phyloP scores from a whole-genome alignment of 2,797 vertebrate genomes.

The Hyperoplus lanceolatus region DNA sequence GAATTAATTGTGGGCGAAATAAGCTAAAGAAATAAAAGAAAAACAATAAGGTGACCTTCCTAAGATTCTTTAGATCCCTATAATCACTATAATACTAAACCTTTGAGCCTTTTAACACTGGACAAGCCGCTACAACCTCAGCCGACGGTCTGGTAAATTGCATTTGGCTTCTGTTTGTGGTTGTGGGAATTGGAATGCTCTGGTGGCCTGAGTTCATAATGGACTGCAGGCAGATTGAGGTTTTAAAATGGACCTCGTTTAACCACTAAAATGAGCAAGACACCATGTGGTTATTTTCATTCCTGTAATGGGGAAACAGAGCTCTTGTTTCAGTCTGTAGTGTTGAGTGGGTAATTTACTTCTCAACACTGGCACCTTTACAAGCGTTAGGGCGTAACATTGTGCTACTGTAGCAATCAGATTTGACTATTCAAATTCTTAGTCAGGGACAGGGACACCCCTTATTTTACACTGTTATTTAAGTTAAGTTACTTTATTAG shows the following conservation, averaged over 20 bases:
- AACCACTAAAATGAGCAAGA: slow-evolving; percentile 26
- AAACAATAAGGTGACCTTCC: neutral
- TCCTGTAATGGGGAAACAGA: neutral
- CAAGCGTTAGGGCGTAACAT: neutral
- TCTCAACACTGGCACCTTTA: neutral
- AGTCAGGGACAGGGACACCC: too few relatives aligned
- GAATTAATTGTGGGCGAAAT: neutral
- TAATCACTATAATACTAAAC: neutral
- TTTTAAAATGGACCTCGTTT: slow-evolving; percentile 14
- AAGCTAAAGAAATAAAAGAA: neutral
- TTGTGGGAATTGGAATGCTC: slow-evolving; percentile 30
- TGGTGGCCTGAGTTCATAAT: slow-evolving; percentile 32
- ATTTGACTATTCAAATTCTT: too few relatives aligned
- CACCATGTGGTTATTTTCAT: neutral
- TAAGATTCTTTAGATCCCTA: neutral
- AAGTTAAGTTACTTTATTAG: too few relatives aligned
- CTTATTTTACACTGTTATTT: too few relatives aligned
- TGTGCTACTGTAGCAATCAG: neutral
- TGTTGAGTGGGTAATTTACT: neutral
- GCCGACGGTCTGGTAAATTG: slow-evolving; percentile 1
- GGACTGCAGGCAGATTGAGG: slow-evolving; percentile 14
- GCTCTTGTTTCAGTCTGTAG: neutral
- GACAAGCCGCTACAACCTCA: neutral
- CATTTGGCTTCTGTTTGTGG: slow-evolving; percentile 7
- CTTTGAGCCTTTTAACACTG: neutral